Conservation (phyloP, 2,113 vertebrate species). For the Lathamus discolor region DNA sequence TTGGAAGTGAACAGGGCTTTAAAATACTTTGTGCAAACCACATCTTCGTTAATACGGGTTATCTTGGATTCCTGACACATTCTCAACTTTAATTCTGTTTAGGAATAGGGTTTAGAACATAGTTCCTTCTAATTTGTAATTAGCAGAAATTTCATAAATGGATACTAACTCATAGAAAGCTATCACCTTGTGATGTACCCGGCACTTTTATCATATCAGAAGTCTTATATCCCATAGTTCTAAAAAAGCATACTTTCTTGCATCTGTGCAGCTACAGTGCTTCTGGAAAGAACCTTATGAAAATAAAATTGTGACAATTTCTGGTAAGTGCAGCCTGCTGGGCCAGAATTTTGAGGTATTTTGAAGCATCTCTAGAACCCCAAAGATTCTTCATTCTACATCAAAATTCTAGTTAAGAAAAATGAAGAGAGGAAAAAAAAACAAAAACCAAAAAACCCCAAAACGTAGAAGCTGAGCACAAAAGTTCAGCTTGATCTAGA, state of each 20-base stretch:
- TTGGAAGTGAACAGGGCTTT: neutral
- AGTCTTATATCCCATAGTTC: neutral
- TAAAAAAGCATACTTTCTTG: neutral
- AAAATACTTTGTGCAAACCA: neutral
- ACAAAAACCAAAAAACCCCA: no score
- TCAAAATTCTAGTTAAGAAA: neutral
- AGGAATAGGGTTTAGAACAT: neutral
- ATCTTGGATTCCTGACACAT: neutral
- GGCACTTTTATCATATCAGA: neutral
- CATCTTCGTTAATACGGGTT: neutral
- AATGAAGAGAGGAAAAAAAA: neutral
- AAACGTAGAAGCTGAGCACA: neutral
- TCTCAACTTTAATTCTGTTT: neutral
- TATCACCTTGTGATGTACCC: neutral
- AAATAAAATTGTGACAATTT: neutral
- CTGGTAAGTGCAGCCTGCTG: neutral
- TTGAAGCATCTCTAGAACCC: neutral
- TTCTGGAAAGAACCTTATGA: neutral
- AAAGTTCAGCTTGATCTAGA: neutral
- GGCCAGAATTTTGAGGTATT: neutral
- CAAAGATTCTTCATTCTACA: neutral
- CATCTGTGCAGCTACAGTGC: neutral
- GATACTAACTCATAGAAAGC: neutral
- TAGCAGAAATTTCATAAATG: neutral
- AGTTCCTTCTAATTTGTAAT: neutral